Evolutionary conservation across 2,113 vertebrate genomes (phyloP).

Genomic region (Colius striatus): DNA sequence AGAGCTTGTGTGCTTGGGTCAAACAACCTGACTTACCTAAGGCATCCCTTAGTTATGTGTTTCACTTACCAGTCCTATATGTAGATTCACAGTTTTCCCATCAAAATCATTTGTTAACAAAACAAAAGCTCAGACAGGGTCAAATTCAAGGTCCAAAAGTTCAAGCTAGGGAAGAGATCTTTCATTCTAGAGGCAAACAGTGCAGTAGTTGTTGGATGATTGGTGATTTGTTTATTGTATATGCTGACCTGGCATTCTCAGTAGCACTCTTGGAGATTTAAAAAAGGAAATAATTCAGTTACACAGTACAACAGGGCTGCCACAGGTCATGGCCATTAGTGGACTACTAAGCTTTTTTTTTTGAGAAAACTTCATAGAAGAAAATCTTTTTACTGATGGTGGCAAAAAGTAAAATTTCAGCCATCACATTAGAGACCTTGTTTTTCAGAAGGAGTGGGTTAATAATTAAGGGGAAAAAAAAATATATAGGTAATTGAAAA

Average conservation of each 20-base stretch:
- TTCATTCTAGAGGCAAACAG: neutral
- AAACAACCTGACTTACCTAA: slow-evolving; percentile 19
- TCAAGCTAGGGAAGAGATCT: neutral
- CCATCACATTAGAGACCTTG: slow-evolving; percentile 21
- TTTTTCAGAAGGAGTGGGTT: slow-evolving; percentile 33
- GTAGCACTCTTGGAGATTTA: neutral
- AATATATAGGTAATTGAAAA: slow-evolving; percentile 17
- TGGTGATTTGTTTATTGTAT: slow-evolving; percentile 32
- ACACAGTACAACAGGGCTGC: slow-evolving; percentile 43
- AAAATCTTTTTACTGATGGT: slow-evolving; percentile 53
- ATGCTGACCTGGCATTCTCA: slow-evolving; percentile 33
- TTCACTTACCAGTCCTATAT: neutral
- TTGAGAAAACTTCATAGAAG: slow-evolving; percentile 36
- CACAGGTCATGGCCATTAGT: slow-evolving; percentile 64
- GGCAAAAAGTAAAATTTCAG: slow-evolving; percentile 55
- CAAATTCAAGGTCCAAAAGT: slow-evolving; percentile 12
- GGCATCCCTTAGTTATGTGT: slow-evolving; percentile 27
- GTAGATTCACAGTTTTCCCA: slow-evolving; percentile 20
- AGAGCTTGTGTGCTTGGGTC: slow-evolving; percentile 1
- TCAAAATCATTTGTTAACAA: neutral
- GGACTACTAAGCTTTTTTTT: slow-evolving; percentile 45
- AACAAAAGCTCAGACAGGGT: neutral
- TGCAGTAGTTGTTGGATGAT: neutral
- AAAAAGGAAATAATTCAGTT: slow-evolving; percentile 59
- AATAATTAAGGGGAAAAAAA: slow-evolving; percentile 29